A percentile compares a stretch with the other conserved stretches of the same genome.
These are phyloP conservation scores for Phataginus tricuspis DNA, from an alignment of 2,797 vertebrate genomes.

Conservation along the genomic window DNA sequence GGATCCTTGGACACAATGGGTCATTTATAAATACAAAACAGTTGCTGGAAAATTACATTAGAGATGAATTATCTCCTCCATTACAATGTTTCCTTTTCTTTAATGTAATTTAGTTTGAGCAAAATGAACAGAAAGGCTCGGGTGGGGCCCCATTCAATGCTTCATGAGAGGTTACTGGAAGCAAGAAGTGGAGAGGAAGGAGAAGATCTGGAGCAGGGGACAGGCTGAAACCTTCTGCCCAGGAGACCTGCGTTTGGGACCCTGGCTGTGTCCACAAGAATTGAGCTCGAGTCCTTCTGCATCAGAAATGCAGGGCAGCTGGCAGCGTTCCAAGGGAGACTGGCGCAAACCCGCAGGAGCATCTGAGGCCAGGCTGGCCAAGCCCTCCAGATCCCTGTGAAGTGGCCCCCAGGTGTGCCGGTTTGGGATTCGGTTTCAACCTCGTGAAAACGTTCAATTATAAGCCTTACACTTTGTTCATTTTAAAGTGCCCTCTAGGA, in stretches of 20 bases:
- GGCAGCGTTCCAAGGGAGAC: constrained; percentile 58
- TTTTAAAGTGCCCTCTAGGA: background rate
- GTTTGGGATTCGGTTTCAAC: background rate
- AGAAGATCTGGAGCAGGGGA: constrained; percentile 10
- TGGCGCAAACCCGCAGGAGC: constrained; percentile 1
- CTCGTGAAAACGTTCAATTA: background rate
- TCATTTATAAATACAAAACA: constrained; percentile 70
- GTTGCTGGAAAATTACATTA: constrained; percentile 73
- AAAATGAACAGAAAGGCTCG: constrained; percentile 42
- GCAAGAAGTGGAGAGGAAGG: background rate
- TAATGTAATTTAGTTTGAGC: constrained; percentile 69
- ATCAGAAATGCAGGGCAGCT: constrained; percentile 66
- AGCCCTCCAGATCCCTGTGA: background rate
- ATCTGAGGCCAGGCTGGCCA: constrained; percentile 27
- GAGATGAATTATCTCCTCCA: constrained; percentile 56
- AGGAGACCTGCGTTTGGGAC: background rate
- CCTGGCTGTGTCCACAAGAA: constrained; percentile 68
- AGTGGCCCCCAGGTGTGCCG: background rate
- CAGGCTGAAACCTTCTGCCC: background rate
- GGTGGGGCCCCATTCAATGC: background rate
- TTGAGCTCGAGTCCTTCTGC: constrained; percentile 58
- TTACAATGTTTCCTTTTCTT: constrained; percentile 74
- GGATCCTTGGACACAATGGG: constrained; percentile 47
- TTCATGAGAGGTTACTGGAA: constrained; percentile 56
- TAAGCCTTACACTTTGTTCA: background rate